Percentiles rank a stretch among this genome's conserved stretches.
Evolutionary conservation across 2,113 vertebrate genomes (phyloP).

Genomic region (Lates calcarifer): DNA sequence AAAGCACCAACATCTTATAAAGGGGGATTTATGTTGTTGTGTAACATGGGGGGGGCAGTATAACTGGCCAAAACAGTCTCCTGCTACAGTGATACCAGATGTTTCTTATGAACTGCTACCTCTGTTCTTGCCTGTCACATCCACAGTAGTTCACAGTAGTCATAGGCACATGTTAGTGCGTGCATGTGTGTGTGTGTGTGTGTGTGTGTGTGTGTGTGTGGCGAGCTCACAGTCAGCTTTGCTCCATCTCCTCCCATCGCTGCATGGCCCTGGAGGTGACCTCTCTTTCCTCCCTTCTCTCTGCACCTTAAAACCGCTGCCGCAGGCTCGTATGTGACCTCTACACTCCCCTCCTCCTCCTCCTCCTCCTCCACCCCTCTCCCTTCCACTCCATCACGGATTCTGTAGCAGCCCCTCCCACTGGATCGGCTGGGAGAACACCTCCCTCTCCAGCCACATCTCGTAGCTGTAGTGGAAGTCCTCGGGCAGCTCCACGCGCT

Average conservation of each 20-base stretch:
- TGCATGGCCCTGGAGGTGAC: neutral
- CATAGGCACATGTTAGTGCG: conserved; percentile 67
- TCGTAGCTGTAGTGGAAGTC: conserved; percentile 97
- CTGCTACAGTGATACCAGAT: conserved; percentile 58
- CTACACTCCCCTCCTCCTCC: neutral
- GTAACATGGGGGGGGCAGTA: conserved; percentile 45
- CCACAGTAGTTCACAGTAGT: conserved; percentile 63
- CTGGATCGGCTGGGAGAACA: conserved; percentile 96
- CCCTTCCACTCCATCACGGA: conserved; percentile 47
- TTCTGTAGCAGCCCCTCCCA: conserved; percentile 95
- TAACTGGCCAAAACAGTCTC: conserved; percentile 41
- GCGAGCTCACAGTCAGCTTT: conserved; percentile 19
- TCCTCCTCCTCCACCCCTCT: neutral
- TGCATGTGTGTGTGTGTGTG: conserved; percentile 40
- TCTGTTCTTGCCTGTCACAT: conserved; percentile 40
- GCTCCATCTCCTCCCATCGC: conserved; percentile 1
- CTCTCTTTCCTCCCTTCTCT: neutral
- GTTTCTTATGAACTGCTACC: conserved; percentile 46
- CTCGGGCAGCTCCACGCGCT: conserved; percentile 91
- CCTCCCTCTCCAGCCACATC: conserved; percentile 97
- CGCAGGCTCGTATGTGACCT: no score
- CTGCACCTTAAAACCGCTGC: no score
- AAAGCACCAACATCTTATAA: conserved; percentile 60
- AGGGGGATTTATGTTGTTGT: conserved; percentile 2
- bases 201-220: conserved; percentile 32